Base-by-base conservation (phyloP, 2,113 vertebrate species). In the Hassar affinis region DNA sequence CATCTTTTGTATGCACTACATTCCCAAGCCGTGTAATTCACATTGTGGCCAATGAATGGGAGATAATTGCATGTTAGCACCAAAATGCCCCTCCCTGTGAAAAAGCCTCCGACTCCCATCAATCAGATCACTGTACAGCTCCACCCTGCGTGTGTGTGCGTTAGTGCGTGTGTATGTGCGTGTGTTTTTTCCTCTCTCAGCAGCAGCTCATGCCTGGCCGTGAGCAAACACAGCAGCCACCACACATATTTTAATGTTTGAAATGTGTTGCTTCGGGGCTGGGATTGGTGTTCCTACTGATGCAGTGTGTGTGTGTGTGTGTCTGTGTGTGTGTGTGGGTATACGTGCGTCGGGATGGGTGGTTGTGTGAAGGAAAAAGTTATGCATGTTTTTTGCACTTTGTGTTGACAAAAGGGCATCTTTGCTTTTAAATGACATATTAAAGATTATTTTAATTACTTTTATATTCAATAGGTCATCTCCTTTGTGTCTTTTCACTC, bases 41-140 rank as follows among this genome's bases (percentile, higher is more conserved):
- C 90, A 90, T 87, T 92, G 89, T 91, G 91, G 87, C 91, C 91
- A 91, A 91, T 92, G 92, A 94, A 94, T 93, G 90, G 89, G 87
- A 89, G 87, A 90, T 95, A 94, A 94, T 94, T 93, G 91, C 91
- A 92, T 83, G 90, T 92, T 92, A 91, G 91, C 91, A 87, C 88
- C 89, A 90, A 88, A 77, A 82, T 81, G 51, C 92, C 91, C 88
- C 93, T 69, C 93, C 93, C 91, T 91, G 88, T 74, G 56, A 89
- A 89, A 91, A 89, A 93, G 90, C 90, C 89, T 88, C 89, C 88
- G 86, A 89, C 92, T 92, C 88, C 88, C 91, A 93, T 93, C 93
- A 89, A 91, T 94, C 92, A 94, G 90, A 84, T 88, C 84, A 84
- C n/a, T 57, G 78, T 68, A 78, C 69, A 45, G 81, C 85, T 82